phyloP scores from a whole-genome alignment of 2,113 vertebrate genomes.

The Pica pica region DNA sequence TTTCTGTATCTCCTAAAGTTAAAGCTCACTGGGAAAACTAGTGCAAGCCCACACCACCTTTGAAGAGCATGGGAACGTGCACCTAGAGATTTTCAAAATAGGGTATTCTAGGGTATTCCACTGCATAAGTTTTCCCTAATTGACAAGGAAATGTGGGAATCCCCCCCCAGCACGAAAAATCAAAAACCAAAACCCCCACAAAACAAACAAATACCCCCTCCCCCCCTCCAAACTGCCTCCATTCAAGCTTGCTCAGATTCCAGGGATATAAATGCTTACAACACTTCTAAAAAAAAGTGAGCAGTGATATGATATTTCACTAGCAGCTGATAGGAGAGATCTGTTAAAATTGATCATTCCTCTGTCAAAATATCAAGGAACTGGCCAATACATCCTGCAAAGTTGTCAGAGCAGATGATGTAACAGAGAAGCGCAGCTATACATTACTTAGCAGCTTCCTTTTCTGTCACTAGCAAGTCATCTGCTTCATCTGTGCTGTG shows the following conservation, averaged over 20 bases:
- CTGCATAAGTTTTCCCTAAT: background rate
- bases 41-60: background rate
- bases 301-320: background rate
- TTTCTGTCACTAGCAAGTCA: background rate
- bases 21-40: background rate
- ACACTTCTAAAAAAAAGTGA: background rate
- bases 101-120: background rate
- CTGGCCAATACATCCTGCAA: background rate
- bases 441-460: background rate
- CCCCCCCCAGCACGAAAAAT: background rate
- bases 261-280: background rate
- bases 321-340: background rate
- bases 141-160: background rate
- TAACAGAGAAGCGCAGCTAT: background rate
- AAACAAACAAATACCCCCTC: too few species aligned
- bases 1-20: background rate
- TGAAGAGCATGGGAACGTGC: background rate
- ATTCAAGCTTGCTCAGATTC: background rate
- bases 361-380: slow-evolving; percentile 18
- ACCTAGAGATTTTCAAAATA: background rate
- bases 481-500: background rate
- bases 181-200: accelerated
- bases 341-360: slow-evolving; percentile 14
- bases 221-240: accelerated
- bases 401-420: background rate